Base-by-base conservation (phyloP, 1,140 invertebrate genomes). In the Drosophila miranda region DNA sequence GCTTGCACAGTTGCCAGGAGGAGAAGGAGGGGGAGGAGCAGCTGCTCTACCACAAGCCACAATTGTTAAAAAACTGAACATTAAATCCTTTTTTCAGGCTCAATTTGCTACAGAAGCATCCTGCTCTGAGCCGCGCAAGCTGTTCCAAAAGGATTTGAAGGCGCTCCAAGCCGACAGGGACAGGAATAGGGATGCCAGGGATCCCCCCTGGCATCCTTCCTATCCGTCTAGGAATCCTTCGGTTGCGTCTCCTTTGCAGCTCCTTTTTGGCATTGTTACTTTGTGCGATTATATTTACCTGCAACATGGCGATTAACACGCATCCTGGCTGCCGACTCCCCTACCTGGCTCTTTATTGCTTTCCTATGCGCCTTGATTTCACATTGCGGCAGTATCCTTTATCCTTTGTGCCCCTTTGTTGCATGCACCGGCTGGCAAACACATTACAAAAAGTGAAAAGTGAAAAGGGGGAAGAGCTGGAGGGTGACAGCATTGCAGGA, bases 221-320 rank as follows among this genome's bases (percentile, higher is more conserved):
- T 30, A 0, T 28, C 30, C 34, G 45, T 16, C 28, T 38, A 0
- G 28, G 28, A 7, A 30, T 7, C 19, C 19, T 19, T 19, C 28
- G 28, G 8, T 61, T 54, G 38, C 21, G 8, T 23, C 26, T 43
- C 48, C 28, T 30, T 30, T 30, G 8, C 8, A 38, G 34, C 30
- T 43, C 41, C 19, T 34, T 52, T 75, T 68, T 69, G 57, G 55
- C 74, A 70, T 76, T 76, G 74, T 76, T 76, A 64, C 73, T 62
- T 76, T 76, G 73, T 74, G 69, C 73, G 73, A 76, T 75, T 75
- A 75, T 74, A 72, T 76, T 76, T 76, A 76, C 74, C 74, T 76
- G 74, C 72, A 76, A 76, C 74, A 76, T 76, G 63, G 73, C 74
- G 74, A 76, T 76, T 76, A 76, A 76, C 58, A 60, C 72, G 72